Evolutionary conservation across 2,113 vertebrate genomes (phyloP).

Genomic region (Leptocoma aspasia): DNA sequence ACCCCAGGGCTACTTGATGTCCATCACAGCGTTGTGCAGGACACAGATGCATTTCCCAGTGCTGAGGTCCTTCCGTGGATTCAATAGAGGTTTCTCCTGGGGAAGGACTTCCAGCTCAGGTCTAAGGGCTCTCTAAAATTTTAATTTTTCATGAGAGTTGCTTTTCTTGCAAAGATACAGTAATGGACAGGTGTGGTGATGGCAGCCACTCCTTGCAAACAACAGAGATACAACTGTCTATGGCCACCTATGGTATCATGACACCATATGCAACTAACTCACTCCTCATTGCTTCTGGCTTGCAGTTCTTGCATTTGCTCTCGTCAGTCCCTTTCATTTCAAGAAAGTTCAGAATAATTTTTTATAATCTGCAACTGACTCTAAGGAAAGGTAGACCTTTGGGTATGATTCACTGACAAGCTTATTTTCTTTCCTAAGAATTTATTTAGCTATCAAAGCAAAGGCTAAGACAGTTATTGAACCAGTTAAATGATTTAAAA

Average conservation of each 20-base stretch:
- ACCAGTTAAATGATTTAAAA: slow-evolving; percentile 30
- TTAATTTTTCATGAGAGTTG: background rate
- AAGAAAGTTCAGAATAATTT: background rate
- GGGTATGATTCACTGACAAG: slow-evolving; percentile 1
- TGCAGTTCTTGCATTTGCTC: background rate
- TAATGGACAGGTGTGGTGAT: background rate
- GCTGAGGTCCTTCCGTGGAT: background rate
- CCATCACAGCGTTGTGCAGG: background rate
- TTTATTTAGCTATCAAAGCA: slow-evolving; percentile 60
- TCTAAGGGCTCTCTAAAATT: background rate
- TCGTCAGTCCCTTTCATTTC: background rate
- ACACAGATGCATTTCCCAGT: background rate
- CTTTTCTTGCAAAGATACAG: background rate
- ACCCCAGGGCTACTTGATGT: background rate
- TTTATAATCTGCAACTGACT: background rate
- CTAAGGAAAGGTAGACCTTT: background rate
- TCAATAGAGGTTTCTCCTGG: background rate
- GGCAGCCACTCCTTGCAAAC: background rate
- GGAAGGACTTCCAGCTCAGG: background rate
- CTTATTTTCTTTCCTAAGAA: slow-evolving; percentile 31
- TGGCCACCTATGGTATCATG: background rate
- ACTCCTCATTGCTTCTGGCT: background rate
- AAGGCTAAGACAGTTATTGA: slow-evolving; percentile 37
- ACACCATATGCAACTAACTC: background rate
- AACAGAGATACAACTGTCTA: background rate